Conservation (phyloP, 1,140 invertebrate species). For the Galendromus occidentalis region DNA sequence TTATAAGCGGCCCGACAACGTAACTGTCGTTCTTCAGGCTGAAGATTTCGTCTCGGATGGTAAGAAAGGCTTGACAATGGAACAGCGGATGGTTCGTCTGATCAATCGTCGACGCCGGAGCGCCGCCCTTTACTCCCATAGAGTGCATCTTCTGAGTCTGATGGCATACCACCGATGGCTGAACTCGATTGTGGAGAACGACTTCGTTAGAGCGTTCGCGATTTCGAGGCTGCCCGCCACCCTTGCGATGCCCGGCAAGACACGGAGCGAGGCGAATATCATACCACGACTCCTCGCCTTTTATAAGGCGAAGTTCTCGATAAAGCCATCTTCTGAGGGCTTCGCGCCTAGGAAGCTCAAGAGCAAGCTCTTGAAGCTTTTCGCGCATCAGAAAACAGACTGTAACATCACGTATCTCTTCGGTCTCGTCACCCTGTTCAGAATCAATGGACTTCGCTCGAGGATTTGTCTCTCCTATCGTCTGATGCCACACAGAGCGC, state of each 20-base stretch:
- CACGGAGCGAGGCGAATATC: no score
- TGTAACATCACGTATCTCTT: slow-evolving; percentile 41
- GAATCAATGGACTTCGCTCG: slow-evolving; percentile 55
- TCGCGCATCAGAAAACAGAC: slow-evolving; percentile 36
- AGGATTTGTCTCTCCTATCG: slow-evolving; percentile 47
- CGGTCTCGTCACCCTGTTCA: slow-evolving; percentile 49
- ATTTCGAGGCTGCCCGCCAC: slow-evolving; percentile 46
- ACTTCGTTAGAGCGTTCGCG: slow-evolving; percentile 40
- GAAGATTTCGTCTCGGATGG: slow-evolving; percentile 42
- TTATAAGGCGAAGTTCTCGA: slow-evolving; percentile 18
- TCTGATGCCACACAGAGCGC: slow-evolving; percentile 40
- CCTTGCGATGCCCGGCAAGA: slow-evolving; percentile 1
- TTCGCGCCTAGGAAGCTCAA: slow-evolving; percentile 11
- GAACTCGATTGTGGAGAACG: slow-evolving; percentile 46
- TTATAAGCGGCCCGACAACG: slow-evolving; percentile 28
- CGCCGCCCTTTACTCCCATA: slow-evolving; percentile 56
- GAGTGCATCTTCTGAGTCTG: slow-evolving; percentile 61
- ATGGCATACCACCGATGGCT: slow-evolving; percentile 55
- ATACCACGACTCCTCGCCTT: no score
- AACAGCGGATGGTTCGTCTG: slow-evolving; percentile 45
- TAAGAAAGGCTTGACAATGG: slow-evolving; percentile 35
- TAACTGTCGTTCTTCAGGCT: slow-evolving; percentile 36
- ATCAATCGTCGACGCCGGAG: slow-evolving; percentile 53
- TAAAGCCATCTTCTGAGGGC: not conserved
- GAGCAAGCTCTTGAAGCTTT: slow-evolving; percentile 32